phyloP scores from a whole-genome alignment of 2,113 vertebrate species.

The Tenebrosternarchus preto region DNA sequence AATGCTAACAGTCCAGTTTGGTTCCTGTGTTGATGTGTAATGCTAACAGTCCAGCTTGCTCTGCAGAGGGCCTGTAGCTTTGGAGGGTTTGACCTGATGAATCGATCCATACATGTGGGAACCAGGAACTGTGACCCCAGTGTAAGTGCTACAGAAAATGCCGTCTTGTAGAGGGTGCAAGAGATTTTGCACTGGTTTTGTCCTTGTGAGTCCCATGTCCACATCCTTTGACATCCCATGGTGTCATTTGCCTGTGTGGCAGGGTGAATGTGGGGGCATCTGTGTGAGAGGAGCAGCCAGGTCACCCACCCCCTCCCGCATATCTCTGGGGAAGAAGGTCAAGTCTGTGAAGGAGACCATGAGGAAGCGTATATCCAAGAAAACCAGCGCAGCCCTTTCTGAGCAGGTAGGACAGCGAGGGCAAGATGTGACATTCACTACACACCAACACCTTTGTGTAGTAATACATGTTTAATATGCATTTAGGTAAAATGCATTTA shows the following conservation, averaged over 20 bases:
- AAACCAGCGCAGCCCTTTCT: conserved; percentile 82
- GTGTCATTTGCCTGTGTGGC: conserved; percentile 14
- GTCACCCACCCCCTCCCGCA: conserved; percentile 85
- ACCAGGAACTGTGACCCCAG: conserved; percentile 58
- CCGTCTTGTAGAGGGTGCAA: neutral
- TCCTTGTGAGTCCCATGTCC: neutral
- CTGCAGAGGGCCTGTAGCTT: conserved; percentile 95
- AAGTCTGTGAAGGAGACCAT: conserved; percentile 96
- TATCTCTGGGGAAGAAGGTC: conserved; percentile 94
- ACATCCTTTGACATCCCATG: neutral
- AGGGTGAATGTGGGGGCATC: conserved; percentile 83
- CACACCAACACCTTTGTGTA: too few species aligned
- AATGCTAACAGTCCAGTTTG: too few species aligned
- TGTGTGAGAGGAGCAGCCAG: conserved; percentile 79
- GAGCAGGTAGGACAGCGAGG: conserved; percentile 78
- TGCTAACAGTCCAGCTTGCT: conserved; percentile 29
- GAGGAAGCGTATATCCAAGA: conserved; percentile 96
- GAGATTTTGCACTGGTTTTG: neutral
- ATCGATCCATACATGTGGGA: conserved; percentile 78
- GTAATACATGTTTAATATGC: too few species aligned
- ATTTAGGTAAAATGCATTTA: too few species aligned
- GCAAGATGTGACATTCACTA: neutral
- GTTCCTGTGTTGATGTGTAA: neutral
- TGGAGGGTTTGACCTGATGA: conserved; percentile 92
- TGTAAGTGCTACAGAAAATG: conserved; percentile 54